These are phyloP conservation scores for Acanthurus lineatus DNA, from an alignment of 2,797 vertebrate genomes.

Conservation along the genomic window DNA sequence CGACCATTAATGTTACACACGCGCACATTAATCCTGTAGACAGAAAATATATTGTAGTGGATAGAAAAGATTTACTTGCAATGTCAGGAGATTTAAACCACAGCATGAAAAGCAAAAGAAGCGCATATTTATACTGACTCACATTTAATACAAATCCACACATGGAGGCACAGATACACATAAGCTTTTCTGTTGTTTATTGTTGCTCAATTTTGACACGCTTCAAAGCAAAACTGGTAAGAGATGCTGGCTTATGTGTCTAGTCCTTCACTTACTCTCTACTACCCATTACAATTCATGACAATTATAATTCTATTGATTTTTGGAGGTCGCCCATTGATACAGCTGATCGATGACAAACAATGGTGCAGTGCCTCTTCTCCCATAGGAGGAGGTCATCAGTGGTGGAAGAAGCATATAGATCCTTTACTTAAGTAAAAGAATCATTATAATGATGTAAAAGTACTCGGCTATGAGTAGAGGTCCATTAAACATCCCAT, in stretches of 20 bases:
- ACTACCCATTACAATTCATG: conserved; percentile 14
- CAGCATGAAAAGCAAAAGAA: background rate
- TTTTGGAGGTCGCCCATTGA: conserved; percentile 18
- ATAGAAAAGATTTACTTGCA: background rate
- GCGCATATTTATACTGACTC: background rate
- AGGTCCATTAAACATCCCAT: too few species aligned
- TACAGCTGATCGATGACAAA: conserved; percentile 31
- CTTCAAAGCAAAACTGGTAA: too few species aligned
- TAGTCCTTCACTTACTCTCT: too few species aligned
- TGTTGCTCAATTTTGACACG: too few species aligned
- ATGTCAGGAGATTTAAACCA: background rate
- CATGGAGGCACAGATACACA: background rate
- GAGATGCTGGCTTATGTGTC: too few species aligned
- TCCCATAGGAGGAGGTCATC: background rate
- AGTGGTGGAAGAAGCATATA: conserved; percentile 7
- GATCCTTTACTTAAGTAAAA: background rate
- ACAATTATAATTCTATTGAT: conserved; percentile 24
- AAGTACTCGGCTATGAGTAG: too few species aligned
- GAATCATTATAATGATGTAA: background rate
- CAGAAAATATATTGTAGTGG: background rate
- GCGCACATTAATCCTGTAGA: background rate
- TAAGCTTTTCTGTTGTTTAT: background rate
- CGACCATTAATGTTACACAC: conserved; percentile 24
- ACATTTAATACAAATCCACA: background rate
- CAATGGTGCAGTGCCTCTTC: conserved; percentile 17